Percentiles rank a stretch among this genome's conserved stretches.
Evolutionary conservation across 1,140 invertebrate species (phyloP).

Genomic region (Drosophila bipectinata): DNA sequence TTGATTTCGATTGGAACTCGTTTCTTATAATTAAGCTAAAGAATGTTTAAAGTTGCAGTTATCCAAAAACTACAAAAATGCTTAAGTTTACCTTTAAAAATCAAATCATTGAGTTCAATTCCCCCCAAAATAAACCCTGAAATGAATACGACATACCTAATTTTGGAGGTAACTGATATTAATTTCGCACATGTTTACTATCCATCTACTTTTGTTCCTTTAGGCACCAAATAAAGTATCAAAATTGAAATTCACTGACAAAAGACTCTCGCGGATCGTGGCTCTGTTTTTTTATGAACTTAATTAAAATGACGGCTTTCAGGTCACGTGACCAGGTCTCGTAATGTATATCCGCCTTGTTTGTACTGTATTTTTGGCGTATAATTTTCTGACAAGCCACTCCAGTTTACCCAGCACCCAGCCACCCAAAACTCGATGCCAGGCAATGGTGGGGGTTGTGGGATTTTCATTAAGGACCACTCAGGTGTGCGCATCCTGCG

Average conservation of each 20-base stretch:
- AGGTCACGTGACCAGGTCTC: conserved; percentile 72
- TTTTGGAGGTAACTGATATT: neutral
- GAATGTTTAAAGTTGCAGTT: neutral
- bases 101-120: neutral
- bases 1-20: neutral
- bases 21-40: neutral
- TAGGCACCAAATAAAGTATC: conserved; percentile 20
- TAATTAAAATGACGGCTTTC: conserved; percentile 79
- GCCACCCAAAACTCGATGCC: conserved; percentile 40
- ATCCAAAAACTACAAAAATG: neutral
- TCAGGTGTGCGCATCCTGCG: conserved; percentile 69
- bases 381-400: conserved; percentile 45
- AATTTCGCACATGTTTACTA: neutral
- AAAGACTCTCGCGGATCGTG: conserved; percentile 65
- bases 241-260: conserved; percentile 55
- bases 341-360: conserved; percentile 82
- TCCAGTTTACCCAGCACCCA: conserved; percentile 40
- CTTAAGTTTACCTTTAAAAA: neutral
- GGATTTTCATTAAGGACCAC: conserved; percentile 70
- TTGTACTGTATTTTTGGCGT: conserved; percentile 41
- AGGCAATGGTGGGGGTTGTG: conserved; percentile 13
- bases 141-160: neutral
- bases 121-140: neutral
- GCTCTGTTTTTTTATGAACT: conserved; percentile 80
- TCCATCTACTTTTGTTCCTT: conserved; percentile 7